Evolutionary conservation across 1,140 invertebrate genomes (phyloP), one percentile per base, ranked within the genome.

Genomic region (Bombus impatiens): DNA sequence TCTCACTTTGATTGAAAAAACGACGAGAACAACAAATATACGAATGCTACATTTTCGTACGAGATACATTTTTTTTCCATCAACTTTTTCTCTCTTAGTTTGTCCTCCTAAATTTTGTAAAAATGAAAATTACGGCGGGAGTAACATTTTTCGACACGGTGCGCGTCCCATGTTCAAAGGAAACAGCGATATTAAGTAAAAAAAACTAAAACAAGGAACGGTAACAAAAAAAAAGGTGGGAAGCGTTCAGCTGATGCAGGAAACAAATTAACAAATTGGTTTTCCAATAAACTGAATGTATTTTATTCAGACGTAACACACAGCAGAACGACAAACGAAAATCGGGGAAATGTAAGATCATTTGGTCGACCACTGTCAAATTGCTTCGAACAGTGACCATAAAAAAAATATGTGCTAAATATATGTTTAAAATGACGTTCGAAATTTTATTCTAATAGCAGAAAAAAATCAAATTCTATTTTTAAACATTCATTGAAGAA

Each of bases 241-340:
- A 25, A 12, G 12, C 32, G 22, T 53, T 13, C 44, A 25, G 8
- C 74, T 35, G 44, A 3, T 25, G 44, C n/a, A 35, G 22, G 32
- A 57, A 76, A 76, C 32, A 75, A 75, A 75, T 75, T 76, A 76
- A 53, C 47, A 53, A 42, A 67, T 32, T 53, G 32, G 25, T 76
- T 53, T 28, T 53, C 22, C 44, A 35, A 76, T 37, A 25, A 22
- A 74, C n/a, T 9, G n/a, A n/a, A 47, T 74, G 40, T 6, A 47
- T 74, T 74, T 53, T 8, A 53, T 53, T 22, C 47, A 53, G 47
- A 53, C 18, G 18, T 53, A 22, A 53, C 47, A 53, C 1, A 53
- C 47, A 22, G 47, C 18, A 53, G 47, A 22, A 22, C 47, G 6
- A 53, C 47, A 53, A 53, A 53, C 47, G 47, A 53, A 53, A 53